A percentile compares a stretch with the other conserved stretches of the same genome.
These are phyloP conservation scores for Taurulus bubalis DNA, from an alignment of 2,113 vertebrate species.

Conservation along the genomic window DNA sequence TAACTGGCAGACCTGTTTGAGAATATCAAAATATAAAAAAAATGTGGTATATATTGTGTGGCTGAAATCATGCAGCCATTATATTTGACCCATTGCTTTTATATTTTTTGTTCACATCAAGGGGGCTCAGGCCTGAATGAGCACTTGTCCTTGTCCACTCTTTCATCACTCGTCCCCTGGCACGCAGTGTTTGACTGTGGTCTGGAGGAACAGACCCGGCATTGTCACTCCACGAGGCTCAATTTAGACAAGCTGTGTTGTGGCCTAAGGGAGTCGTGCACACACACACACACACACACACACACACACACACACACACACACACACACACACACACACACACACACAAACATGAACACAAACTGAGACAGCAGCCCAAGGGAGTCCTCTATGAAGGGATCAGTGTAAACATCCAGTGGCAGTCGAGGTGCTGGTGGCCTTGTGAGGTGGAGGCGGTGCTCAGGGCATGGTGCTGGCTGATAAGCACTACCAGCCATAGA, in stretches of 20 bases:
- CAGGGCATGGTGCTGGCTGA: constrained; percentile 63
- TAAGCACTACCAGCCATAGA: constrained; percentile 58
- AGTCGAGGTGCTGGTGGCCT: constrained; percentile 66
- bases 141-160: constrained; percentile 41
- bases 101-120: constrained; percentile 2
- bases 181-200: constrained; percentile 41
- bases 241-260: constrained; percentile 52
- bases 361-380: constrained; percentile 46
- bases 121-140: constrained; percentile 32
- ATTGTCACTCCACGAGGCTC: constrained; percentile 51
- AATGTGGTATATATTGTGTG: neutral
- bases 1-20: neutral
- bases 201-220: constrained; percentile 47
- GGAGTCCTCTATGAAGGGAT: constrained; percentile 67
- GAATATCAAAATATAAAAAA: neutral
- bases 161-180: constrained; percentile 30
- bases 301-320: constrained; percentile 3
- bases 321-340: neutral
- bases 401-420: constrained; percentile 76
- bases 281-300: constrained; percentile 7
- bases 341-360: constrained; percentile 14
- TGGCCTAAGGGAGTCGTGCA: constrained; percentile 39
- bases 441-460: constrained; percentile 67
- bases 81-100: neutral
- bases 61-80: neutral